phyloP scores from a whole-genome alignment of 1,140 invertebrate species.

The Neodiprion pinetum region DNA sequence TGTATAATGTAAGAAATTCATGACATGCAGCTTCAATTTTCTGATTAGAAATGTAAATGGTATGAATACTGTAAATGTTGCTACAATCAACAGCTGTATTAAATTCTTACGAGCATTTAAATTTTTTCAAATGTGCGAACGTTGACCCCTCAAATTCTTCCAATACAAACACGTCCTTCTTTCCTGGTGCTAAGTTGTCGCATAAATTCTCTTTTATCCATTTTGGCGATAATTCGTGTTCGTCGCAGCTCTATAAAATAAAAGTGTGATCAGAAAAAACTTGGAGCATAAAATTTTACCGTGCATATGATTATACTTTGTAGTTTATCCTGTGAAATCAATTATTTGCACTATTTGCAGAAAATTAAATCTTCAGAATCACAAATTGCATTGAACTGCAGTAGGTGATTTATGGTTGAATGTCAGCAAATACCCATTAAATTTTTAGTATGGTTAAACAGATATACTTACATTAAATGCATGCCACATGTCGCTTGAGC shows the following conservation, averaged over 20 bases:
- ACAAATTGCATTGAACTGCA: slow-evolving; percentile 1
- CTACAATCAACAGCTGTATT: slow-evolving; percentile 12
- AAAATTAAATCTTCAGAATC: neutral
- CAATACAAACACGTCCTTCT: slow-evolving; percentile 79
- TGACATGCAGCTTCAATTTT: no score
- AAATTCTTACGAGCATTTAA: slow-evolving; percentile 71
- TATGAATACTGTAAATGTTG: no score
- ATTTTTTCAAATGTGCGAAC: slow-evolving; percentile 70
- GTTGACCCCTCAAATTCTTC: slow-evolving; percentile 74
- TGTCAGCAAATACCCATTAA: slow-evolving; percentile 13
- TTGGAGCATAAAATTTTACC: no score
- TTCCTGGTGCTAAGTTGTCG: slow-evolving; percentile 61
- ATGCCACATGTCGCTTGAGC: slow-evolving; percentile 56
- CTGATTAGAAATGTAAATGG: no score
- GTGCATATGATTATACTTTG: no score
- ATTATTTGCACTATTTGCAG: no score
- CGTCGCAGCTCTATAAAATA: slow-evolving; percentile 59
- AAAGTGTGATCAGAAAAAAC: slow-evolving; percentile 1
- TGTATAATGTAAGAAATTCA: slow-evolving; percentile 16
- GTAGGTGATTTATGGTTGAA: neutral
- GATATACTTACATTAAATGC: slow-evolving; percentile 53
- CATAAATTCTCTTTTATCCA: slow-evolving; percentile 65
- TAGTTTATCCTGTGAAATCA: no score
- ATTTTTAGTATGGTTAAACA: slow-evolving; percentile 7
- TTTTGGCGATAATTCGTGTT: slow-evolving; percentile 56